A percentile compares a stretch with the other conserved stretches of the same genome.
phyloP scores from a whole-genome alignment of 2,113 vertebrate species.

The Pionites leucogaster region DNA sequence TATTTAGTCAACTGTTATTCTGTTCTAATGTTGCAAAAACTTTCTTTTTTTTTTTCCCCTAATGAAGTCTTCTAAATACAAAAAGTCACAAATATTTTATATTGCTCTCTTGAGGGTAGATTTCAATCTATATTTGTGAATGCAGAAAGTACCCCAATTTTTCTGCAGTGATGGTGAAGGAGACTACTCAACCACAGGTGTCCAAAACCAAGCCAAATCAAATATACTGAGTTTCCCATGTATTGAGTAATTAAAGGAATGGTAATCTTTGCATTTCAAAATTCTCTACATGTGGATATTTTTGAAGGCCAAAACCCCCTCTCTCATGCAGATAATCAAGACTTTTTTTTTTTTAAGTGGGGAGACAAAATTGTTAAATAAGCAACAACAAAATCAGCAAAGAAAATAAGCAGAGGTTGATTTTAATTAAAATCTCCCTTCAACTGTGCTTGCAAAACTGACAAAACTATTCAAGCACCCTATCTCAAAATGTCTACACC shows the following conservation, averaged over 20 bases:
- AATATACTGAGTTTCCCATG: not conserved
- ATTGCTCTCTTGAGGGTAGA: not conserved
- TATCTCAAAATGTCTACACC: not conserved
- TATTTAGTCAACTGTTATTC: not conserved
- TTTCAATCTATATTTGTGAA: not conserved
- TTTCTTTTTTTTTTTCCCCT: accelerated
- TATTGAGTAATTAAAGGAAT: not conserved
- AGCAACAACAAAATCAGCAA: not conserved
- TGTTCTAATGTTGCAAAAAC: not conserved
- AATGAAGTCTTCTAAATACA: not conserved
- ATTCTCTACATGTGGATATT: not conserved
- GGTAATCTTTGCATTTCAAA: not conserved
- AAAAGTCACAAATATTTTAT: not conserved
- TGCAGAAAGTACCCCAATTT: not conserved
- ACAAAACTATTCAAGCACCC: not conserved
- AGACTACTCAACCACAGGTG: not conserved
- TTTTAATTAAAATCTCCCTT: not conserved
- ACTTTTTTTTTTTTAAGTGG: not conserved
- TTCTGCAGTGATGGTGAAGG: not conserved
- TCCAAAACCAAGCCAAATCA: not conserved
- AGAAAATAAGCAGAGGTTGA: not conserved
- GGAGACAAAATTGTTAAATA: not conserved
- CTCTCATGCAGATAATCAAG: not conserved
- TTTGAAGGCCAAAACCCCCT: not conserved
- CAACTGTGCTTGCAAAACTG: not conserved